Conservation (phyloP, 2,888 invertebrate species). For the Plemyria rubiginata region DNA sequence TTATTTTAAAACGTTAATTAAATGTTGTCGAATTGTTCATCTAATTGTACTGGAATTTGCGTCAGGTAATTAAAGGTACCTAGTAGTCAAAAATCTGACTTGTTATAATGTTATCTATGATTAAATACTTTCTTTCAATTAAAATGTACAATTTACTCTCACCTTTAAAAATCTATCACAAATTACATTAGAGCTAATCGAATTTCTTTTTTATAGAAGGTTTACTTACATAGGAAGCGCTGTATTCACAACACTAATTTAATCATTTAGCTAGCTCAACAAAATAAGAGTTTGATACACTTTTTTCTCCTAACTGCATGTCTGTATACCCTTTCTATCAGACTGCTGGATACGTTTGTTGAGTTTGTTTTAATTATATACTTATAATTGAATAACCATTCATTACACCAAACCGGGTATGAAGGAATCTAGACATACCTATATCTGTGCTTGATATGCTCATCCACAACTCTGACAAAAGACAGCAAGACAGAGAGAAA, state of each 20-base stretch:
- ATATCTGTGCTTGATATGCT: too few species aligned
- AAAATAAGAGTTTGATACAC: too few species aligned
- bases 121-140: slow-evolving; percentile 20
- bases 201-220: slow-evolving; percentile 14
- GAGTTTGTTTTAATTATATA: too few species aligned
- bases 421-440: too few species aligned
- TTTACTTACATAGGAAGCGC: slow-evolving; percentile 12
- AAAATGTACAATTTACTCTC: slow-evolving; percentile 17
- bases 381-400: too few species aligned
- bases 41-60: slow-evolving; percentile 13
- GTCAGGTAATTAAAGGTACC: slow-evolving; percentile 10
- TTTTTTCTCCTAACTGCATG: too few species aligned
- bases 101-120: slow-evolving; percentile 20
- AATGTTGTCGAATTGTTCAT: slow-evolving; percentile 9
- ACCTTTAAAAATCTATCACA: slow-evolving; percentile 23
- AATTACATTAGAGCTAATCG: slow-evolving; percentile 13
- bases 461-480: too few species aligned
- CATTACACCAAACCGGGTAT: too few species aligned
- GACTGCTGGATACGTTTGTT: too few species aligned
- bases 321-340: too few species aligned
- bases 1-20: slow-evolving; percentile 1
- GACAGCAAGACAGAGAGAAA: too few species aligned
- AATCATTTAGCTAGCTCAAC: too few species aligned
- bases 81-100: slow-evolving; percentile 6
- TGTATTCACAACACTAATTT: slow-evolving; percentile 1